Evolutionary conservation across 2,888 invertebrate species (phyloP).

Genomic region (Drosophila siamana): DNA sequence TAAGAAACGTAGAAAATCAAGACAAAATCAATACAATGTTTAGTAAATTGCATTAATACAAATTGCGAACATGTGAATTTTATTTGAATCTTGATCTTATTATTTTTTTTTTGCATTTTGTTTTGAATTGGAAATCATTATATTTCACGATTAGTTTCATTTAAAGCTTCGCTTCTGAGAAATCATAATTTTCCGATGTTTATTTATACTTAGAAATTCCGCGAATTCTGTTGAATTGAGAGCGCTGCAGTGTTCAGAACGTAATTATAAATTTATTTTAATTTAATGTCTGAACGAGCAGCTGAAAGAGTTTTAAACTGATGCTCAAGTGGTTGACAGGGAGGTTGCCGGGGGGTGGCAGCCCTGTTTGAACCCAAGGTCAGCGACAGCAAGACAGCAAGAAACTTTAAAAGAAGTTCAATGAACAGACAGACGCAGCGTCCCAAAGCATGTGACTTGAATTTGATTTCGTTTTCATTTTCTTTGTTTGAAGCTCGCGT

Average conservation of each 20-base stretch:
- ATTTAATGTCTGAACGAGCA: not conserved
- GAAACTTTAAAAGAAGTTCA: slow-evolving; percentile 48
- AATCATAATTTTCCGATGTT: no score
- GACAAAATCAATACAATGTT: slow-evolving; percentile 44
- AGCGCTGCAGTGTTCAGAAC: not conserved
- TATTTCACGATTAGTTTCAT: no score
- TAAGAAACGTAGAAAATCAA: slow-evolving; percentile 28
- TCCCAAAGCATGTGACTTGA: slow-evolving; percentile 55
- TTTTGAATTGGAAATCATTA: no score
- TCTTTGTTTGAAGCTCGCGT: slow-evolving; percentile 52
- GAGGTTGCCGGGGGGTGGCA: not conserved
- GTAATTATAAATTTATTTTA: not conserved
- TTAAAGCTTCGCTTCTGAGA: no score
- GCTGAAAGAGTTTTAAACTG: not conserved
- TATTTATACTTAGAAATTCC: no score
- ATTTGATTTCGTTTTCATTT: slow-evolving; percentile 28
- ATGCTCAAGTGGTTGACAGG: not conserved
- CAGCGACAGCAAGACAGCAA: slow-evolving; percentile 58
- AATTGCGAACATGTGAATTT: not conserved
- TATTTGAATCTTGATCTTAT: no score
- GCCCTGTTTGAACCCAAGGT: slow-evolving; percentile 52
- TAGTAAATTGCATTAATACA: slow-evolving; percentile 47
- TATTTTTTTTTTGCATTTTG: no score
- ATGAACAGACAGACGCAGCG: slow-evolving; percentile 66
- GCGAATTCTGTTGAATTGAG: not conserved